A percentile compares a stretch with the other conserved stretches of the same genome.
phyloP scores from a whole-genome alignment of 2,888 invertebrate genomes.

The Halictus quadricinctus region DNA sequence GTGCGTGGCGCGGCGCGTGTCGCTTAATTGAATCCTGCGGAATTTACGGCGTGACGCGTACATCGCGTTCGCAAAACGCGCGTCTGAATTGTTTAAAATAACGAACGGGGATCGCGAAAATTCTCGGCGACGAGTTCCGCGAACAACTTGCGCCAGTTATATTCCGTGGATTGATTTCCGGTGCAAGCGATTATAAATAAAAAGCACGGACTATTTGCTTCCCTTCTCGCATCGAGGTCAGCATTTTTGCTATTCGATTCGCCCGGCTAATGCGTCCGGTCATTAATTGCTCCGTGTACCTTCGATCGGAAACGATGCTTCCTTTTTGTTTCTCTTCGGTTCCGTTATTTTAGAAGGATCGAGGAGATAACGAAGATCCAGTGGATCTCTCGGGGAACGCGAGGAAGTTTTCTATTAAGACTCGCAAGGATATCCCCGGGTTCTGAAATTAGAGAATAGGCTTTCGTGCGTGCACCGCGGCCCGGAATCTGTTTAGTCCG shows the following conservation, averaged over 20 bases:
- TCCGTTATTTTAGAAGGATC: background rate
- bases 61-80: slow-evolving; percentile 6
- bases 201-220: background rate
- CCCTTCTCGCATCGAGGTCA: background rate
- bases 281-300: background rate
- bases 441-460: background rate
- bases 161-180: background rate
- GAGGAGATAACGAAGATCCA: background rate
- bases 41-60: slow-evolving; percentile 31
- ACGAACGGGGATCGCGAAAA: no score
- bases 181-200: background rate
- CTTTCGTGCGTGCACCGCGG: background rate
- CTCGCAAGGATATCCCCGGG: background rate
- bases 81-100: background rate
- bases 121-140: background rate
- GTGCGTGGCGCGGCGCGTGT: background rate
- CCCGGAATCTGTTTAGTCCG: background rate
- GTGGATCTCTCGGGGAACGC: background rate
- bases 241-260: background rate
- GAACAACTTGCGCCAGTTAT: background rate
- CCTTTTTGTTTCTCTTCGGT: no score
- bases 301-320: background rate
- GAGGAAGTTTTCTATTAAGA: background rate
- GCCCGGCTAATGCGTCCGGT: background rate
- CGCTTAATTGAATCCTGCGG: slow-evolving; percentile 45